Conservation (phyloP, 2,888 invertebrate species). For the Carcina quercana region DNA sequence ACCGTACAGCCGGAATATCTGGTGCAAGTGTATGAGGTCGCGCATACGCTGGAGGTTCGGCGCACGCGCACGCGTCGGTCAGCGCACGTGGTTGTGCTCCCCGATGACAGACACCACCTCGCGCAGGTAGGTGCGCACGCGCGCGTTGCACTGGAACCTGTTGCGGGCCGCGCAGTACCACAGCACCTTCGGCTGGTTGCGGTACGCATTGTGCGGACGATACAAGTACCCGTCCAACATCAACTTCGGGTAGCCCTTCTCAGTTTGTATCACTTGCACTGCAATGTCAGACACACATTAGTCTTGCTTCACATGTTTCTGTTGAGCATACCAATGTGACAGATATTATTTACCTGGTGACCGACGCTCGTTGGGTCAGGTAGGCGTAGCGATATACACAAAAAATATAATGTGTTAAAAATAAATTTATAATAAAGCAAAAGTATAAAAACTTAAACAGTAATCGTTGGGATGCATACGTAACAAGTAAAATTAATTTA, state of each 20-base stretch:
- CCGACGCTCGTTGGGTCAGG: too few relatives aligned
- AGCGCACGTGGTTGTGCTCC: slow-evolving; percentile 47
- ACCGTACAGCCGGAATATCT: slow-evolving; percentile 34
- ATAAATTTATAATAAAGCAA: too few relatives aligned
- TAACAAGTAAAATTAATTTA: too few relatives aligned
- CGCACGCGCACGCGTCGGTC: slow-evolving; percentile 29
- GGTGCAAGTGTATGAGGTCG: slow-evolving; percentile 23
- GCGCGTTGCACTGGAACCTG: slow-evolving; percentile 49
- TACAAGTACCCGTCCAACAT: slow-evolving; percentile 49
- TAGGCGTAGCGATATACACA: too few relatives aligned
- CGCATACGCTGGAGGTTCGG: slow-evolving; percentile 22
- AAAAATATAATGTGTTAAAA: too few relatives aligned
- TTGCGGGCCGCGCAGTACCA: slow-evolving; percentile 61
- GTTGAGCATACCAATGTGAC: too few relatives aligned
- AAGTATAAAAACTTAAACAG: too few relatives aligned
- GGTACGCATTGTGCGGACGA: slow-evolving; percentile 61
- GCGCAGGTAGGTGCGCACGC: slow-evolving; percentile 43
- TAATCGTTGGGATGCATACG: too few relatives aligned
- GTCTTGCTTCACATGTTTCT: too few relatives aligned
- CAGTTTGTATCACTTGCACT: slow-evolving; percentile 49
- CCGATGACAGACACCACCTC: slow-evolving; percentile 47
- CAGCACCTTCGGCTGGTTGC: slow-evolving; percentile 52
- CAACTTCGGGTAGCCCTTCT: slow-evolving; percentile 58
- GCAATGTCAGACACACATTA: slow-evolving; percentile 26
- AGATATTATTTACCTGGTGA: too few relatives aligned